Conservation (phyloP, 1,140 invertebrate species). For the Acromyrmex echinatior region DNA sequence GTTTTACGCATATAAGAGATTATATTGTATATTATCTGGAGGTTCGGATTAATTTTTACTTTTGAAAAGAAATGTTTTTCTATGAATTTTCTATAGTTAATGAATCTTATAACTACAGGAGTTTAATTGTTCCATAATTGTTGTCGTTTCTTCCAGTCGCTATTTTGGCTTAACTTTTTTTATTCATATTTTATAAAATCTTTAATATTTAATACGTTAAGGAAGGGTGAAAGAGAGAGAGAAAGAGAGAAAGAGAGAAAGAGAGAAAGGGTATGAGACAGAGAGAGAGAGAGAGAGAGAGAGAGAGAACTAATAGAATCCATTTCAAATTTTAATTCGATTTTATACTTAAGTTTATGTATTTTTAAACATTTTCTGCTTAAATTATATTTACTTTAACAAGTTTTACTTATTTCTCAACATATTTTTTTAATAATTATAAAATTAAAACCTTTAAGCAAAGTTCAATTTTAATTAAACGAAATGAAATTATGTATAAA, state of each 20-base stretch:
- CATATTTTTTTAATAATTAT: background rate
- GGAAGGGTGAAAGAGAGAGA: background rate
- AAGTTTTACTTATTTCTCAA: background rate
- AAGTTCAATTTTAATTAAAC: background rate
- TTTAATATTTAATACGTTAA: background rate
- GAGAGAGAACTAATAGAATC: background rate
- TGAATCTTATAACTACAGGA: background rate
- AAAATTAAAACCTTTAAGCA: constrained; percentile 40
- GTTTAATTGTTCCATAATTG: background rate
- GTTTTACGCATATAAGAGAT: background rate
- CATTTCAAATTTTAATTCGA: background rate
- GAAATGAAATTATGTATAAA: background rate
- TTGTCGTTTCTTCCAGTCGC: background rate
- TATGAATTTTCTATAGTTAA: background rate
- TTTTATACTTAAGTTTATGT: background rate
- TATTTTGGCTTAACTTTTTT: background rate
- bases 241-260: background rate
- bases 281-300: background rate
- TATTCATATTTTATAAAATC: background rate
- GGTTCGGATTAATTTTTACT: background rate
- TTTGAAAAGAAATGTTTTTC: background rate
- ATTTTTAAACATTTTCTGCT: background rate
- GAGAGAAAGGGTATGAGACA: background rate
- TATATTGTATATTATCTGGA: background rate
- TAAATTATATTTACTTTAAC: background rate